Percentiles rank a stretch among this genome's conserved stretches.
Evolutionary conservation across 1,140 invertebrate genomes (phyloP).

Genomic region (Myzus persicae): DNA sequence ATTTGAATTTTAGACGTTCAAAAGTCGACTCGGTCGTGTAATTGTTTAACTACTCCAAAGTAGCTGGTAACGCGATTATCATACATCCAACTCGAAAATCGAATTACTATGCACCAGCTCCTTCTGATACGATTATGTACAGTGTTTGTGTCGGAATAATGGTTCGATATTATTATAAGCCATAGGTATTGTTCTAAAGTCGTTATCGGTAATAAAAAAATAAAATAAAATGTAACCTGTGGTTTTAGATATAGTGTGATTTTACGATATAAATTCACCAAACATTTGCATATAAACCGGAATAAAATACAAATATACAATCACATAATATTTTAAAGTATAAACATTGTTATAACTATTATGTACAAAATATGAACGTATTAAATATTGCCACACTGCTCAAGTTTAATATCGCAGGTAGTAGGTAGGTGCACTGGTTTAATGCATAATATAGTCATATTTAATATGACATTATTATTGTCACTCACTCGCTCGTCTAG

Average conservation of each 20-base stretch:
- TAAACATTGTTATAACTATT: too few relatives aligned
- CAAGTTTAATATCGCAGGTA: neutral
- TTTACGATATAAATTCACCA: neutral
- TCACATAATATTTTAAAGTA: too few relatives aligned
- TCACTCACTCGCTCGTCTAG: neutral
- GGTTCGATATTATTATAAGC: neutral
- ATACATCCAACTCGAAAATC: neutral
- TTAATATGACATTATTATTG: neutral
- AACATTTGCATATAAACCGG: neutral
- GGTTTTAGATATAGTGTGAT: neutral
- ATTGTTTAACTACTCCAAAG: neutral
- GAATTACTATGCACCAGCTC: neutral
- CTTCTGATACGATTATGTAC: neutral
- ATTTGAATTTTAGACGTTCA: neutral
- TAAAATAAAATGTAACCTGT: neutral
- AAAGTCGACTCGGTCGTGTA: neutral
- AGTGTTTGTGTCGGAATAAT: neutral
- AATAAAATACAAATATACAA: neutral
- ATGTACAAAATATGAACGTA: neutral
- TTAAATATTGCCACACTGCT: neutral
- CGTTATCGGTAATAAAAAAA: neutral
- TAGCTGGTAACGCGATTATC: constrained; percentile 13
- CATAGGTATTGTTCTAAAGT: neutral
- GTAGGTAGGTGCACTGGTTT: neutral
- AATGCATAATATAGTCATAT: neutral